Evolutionary conservation across 2,888 invertebrate genomes (phyloP), one percentile per base, ranked within the genome.

Genomic region (Leptura quadrifasciata): DNA sequence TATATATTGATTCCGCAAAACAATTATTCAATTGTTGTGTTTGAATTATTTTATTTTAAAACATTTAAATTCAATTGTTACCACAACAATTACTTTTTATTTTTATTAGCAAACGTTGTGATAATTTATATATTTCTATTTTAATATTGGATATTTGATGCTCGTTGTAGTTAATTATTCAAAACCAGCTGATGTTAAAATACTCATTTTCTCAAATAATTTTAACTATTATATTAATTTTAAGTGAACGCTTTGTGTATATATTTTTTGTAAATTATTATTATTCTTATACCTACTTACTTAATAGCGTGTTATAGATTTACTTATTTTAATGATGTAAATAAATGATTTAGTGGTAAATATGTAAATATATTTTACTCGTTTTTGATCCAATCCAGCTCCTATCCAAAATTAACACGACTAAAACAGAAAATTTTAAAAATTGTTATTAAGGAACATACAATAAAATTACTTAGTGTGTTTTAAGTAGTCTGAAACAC

Each of bases 171-270:
- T 39, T 57, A 69, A 21, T 69, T 57, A 18, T 17, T 54, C 18
- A 17, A 55, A 65, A 69, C 69, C 69, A 69, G 69, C 69, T 69
- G 69, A 58, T 69, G 69, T 47, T 58, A 58, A 60, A 69, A 69
- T 69, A 69, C 69, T 69, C 69, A 69, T 58, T 58, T 58, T 39
- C 47, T 5, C 5, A 47, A 47, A 9, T 65, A 65, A 6, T 65
- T 35, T 69, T 27, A 27, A 58, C 18, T 58, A 15, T 58, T 69
- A 69, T 39, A 69, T 20, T 31, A 52, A 21, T 57, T 18, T 54
- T 55, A 47, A 64, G 27, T 61, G 61, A 15, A 35, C 21, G 47
- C 24, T 57, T 47, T 68, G 55, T 68, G 31, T 60, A 68, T 68
- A 68, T 68, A 68, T 57, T 17, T 68, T 68, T 68, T 68, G 68